These are phyloP conservation scores for Hypolimnas misippus DNA, from an alignment of 2,888 invertebrate genomes.

Conservation along the genomic window DNA sequence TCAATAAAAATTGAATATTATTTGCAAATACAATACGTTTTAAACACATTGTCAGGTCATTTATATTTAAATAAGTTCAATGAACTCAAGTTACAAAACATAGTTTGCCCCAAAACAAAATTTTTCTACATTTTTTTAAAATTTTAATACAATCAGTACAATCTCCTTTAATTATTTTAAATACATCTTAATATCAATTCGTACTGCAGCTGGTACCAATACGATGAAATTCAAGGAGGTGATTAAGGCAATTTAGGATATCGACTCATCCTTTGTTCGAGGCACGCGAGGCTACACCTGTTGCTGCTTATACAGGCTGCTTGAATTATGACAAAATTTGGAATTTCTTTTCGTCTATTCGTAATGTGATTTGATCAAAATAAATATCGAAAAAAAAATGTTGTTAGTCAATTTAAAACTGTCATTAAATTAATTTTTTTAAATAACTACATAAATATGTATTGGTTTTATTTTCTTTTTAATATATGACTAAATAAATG, in stretches of 20 bases:
- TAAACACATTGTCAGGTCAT: no score
- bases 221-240: constrained; percentile 27
- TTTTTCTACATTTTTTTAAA: no score
- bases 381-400: not conserved
- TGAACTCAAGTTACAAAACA: no score
- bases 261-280: constrained; percentile 39
- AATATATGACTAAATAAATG: no score
- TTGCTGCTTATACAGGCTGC: constrained; percentile 42
- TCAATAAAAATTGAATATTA: no score
- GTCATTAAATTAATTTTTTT: no score
- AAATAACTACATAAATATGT: no score
- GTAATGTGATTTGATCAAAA: not conserved
- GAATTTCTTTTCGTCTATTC: not conserved
- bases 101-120: no score
- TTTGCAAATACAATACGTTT: no score
- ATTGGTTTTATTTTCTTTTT: no score
- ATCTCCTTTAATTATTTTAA: constrained; percentile 5
- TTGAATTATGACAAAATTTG: constrained; percentile 23
- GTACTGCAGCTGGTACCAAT: constrained; percentile 23
- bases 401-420: no score
- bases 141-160: not conserved
- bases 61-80: no score
- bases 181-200: constrained; percentile 13
- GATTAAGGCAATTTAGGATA: constrained; percentile 43
- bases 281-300: constrained; percentile 47